Base-by-base conservation (phyloP, 2,888 invertebrate genomes). In the Oscheius onirici region DNA sequence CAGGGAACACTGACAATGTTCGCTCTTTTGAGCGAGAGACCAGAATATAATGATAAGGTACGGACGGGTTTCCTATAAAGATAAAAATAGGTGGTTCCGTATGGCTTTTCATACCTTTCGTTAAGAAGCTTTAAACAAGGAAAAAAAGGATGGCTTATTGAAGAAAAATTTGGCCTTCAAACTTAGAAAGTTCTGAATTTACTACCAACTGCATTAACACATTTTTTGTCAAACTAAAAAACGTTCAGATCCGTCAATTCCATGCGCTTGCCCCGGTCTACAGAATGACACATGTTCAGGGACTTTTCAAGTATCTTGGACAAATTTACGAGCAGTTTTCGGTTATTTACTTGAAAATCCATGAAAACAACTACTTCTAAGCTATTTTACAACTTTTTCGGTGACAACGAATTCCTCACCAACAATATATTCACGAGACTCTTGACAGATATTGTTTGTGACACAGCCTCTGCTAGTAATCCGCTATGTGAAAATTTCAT, bases 241-340 rank as follows among this genome's bases (percentile, higher is more conserved):
- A 15, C 13, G 20, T 70, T 69, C 73, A 88, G 80, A 82, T 86
- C 34, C 78, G 84, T 20, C 84, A 85, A 66, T 82, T 87, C 66
- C 87, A 84, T 75, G 87, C 87, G 0, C 67, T 87, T 51, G 87
- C 87, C 6, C 87, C 87, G 1, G 87, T 87, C 20, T 76, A 74
- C 1, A 51, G 79, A 61, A 74, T 83, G 74, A 72, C 76, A 13
- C 71, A 83, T 57, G 76, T 79, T 1, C 77, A 78, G 15, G 82
- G 82, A 28, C 26, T 80, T 6, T 80, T 83, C 72, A 51, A 79
- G n/a, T 77, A 80, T 67, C 52, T 82, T 2, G 82, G 82, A 11
- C 61, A 81, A 55, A 77, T 78, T 43, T 82, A 82, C 58, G 79
- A 80, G 17, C 82, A 82, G 51, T 79, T 79, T 13, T 79, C 79